Evolutionary conservation across 2,797 vertebrate species (phyloP).

Genomic region (Rhynchonycteris naso): DNA sequence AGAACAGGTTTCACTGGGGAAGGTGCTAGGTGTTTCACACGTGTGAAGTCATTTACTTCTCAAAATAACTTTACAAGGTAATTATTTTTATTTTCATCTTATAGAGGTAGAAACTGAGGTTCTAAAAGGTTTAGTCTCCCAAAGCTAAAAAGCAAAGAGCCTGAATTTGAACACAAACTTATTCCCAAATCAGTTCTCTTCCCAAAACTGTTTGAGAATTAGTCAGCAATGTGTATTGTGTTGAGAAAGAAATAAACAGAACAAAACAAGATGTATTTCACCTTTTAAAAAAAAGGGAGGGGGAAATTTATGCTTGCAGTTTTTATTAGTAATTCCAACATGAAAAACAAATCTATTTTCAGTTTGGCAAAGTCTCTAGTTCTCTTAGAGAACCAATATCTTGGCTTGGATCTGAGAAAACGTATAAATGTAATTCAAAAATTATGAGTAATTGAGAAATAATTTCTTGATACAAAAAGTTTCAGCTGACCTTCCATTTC

Average conservation of each 20-base stretch:
- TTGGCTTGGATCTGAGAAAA: constrained; percentile 63
- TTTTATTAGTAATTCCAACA: constrained; percentile 56
- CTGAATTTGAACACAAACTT: not conserved
- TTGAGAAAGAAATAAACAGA: not conserved
- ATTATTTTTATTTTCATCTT: not conserved
- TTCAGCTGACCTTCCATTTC: not conserved
- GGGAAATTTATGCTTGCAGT: not conserved
- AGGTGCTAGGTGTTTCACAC: not conserved
- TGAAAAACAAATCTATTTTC: constrained; percentile 63
- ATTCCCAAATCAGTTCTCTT: not conserved
- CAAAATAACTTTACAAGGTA: not conserved
- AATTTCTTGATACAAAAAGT: constrained; percentile 59
- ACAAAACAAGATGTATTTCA: constrained; percentile 29
- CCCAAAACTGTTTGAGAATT: not conserved
- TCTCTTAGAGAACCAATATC: constrained; percentile 24
- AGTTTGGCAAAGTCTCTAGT: constrained; percentile 50
- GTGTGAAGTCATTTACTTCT: not conserved
- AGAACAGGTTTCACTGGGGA: not conserved
- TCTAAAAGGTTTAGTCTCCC: not conserved
- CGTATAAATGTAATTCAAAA: constrained; percentile 61
- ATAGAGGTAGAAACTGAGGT: not conserved
- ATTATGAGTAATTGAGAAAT: constrained; percentile 72
- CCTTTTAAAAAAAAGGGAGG: not conserved
- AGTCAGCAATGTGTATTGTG: not conserved
- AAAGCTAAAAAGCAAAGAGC: not conserved